These are phyloP conservation scores for Ceratothoa steindachneri DNA, from an alignment of 2,888 invertebrate species.

Conservation along the genomic window DNA sequence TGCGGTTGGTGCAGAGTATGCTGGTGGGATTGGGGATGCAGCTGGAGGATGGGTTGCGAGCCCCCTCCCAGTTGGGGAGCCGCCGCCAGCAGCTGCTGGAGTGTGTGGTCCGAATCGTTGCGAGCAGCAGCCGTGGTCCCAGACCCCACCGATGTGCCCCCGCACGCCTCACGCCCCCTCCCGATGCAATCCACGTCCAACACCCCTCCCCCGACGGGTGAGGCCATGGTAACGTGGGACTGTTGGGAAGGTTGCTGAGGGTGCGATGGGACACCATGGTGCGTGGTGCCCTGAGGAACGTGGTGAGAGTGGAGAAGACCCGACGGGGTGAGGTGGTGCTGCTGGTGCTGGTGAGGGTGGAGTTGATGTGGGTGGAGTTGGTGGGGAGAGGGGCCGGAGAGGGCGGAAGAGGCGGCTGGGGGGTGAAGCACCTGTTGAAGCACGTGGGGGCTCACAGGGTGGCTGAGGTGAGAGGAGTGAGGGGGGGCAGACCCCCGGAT, in stretches of 20 bases:
- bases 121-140: no score
- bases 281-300: background rate
- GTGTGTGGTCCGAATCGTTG: constrained; percentile 9
- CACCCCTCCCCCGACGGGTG: background rate
- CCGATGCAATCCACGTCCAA: background rate
- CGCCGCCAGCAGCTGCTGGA: constrained; percentile 1
- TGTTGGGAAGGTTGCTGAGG: background rate
- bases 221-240: background rate
- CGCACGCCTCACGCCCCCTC: background rate
- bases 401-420: constrained; percentile 21
- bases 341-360: constrained; percentile 19
- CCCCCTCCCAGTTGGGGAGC: background rate
- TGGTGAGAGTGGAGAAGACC: constrained; percentile 16
- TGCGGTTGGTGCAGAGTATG: background rate
- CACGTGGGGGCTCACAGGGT: constrained; percentile 33
- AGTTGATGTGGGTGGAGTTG: constrained; percentile 18
- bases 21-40: background rate
- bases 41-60: background rate
- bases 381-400: constrained; percentile 21
- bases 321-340: constrained; percentile 17
- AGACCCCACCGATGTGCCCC: no score
- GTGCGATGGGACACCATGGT: no score
- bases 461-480: constrained; percentile 30
- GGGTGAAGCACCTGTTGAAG: constrained; percentile 36
- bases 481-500: constrained; percentile 33